Base-by-base conservation (phyloP, 2,113 vertebrate genomes). In the Solenodon paradoxus region DNA sequence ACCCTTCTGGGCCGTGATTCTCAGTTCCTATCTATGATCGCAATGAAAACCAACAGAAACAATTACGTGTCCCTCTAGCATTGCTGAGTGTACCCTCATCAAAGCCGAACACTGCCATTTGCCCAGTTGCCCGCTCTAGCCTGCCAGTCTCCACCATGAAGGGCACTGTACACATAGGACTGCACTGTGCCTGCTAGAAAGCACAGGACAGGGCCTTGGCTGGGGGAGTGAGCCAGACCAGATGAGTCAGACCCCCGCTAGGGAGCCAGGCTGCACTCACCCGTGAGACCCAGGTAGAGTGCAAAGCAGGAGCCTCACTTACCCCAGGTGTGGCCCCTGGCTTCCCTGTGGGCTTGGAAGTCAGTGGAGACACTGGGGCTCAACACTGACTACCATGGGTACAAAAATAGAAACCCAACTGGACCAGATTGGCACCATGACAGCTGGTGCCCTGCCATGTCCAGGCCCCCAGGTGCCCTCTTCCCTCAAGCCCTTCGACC, bases 21-120 rank as follows among this genome's bases (percentile, higher is more conserved):
- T 94, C 90, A 97, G 88, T 95, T 88, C 92, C 94, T 95, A 77
- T 94, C 86, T 97, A 83, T 95, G 64, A 86, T 96, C 61, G 93
- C 17, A 59, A 85, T 90, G 74, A 55, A 85, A 81, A 95, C 72
- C 1, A 55, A 81, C 75, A 84, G 90, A 84, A 98, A 98, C 97
- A 94, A 95, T 53, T 47, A 88, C 59, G 89, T 90, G 89, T 96
- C 97, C 97, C 94, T 98, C 96, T 97, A 88, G 96, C 88, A 96
- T 94, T 7, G 2, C 90, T 94, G 92, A 89, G 92, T 95, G 74
- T 94, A n/a, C 64, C 64, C 96, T 55, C 75, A 86, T 71, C 75
- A 32, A 82, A 94, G 71, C 38, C 78, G 40, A 81, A 55, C 80
- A 93, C 90, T 96, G 94, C 96, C 89, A 53, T 87, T 79, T 88